Evolutionary conservation across 2,113 vertebrate genomes (phyloP).

Genomic region (Pelecanus crispus): DNA sequence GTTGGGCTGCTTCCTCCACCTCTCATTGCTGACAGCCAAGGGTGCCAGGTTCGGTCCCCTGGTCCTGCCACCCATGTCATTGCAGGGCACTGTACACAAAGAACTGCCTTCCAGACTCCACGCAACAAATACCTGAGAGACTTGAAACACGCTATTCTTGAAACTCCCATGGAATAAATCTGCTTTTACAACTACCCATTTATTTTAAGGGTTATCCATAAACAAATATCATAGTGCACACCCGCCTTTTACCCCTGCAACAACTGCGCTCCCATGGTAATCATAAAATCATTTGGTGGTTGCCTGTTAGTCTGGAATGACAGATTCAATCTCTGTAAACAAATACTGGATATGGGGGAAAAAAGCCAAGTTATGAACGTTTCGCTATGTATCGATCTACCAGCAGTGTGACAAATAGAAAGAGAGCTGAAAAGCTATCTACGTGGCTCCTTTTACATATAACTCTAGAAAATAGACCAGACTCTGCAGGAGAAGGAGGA

Average conservation of each 20-base stretch:
- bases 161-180: neutral
- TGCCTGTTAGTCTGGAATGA: neutral
- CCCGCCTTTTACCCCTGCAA: neutral
- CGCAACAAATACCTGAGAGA: neutral
- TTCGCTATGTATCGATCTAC: neutral
- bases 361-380: neutral
- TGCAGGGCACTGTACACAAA: neutral
- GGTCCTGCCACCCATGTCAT: neutral
- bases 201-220: neutral
- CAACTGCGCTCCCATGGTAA: neutral
- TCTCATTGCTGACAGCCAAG: neutral
- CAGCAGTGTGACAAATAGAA: neutral
- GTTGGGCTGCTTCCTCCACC: neutral
- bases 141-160: neutral
- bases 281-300: neutral
- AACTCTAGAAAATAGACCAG: neutral
- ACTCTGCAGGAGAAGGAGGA: neutral
- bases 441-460: neutral
- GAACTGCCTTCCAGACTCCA: neutral
- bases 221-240: neutral
- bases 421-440: neutral
- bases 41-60: neutral
- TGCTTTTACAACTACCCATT: neutral
- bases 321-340: neutral
- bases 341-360: rapidly evolving